phyloP scores from a whole-genome alignment of 2,797 vertebrate genomes.

The Diplodus puntazzo region DNA sequence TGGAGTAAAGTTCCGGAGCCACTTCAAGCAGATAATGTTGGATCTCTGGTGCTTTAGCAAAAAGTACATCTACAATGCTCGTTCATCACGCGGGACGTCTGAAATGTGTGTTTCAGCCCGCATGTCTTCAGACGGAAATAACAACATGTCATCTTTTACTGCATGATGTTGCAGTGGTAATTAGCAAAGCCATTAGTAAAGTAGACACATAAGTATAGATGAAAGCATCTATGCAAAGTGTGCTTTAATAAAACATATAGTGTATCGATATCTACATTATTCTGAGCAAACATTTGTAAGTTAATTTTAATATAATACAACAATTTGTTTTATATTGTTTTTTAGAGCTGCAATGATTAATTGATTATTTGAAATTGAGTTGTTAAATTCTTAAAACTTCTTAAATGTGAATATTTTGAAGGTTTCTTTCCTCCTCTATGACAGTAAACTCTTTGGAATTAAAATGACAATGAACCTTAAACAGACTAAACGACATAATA shows the following conservation, averaged over 20 bases:
- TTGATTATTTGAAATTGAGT: no score
- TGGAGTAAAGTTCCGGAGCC: slow-evolving; percentile 92
- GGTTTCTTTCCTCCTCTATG: no score
- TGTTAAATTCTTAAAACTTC: no score
- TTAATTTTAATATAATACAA: neutral
- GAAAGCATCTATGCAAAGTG: neutral
- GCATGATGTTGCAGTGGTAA: slow-evolving; percentile 67
- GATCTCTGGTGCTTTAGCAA: slow-evolving; percentile 88
- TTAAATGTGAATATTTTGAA: no score
- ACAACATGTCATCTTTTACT: slow-evolving; percentile 89
- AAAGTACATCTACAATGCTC: slow-evolving; percentile 72
- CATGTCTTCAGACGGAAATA: slow-evolving; percentile 77
- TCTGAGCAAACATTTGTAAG: neutral
- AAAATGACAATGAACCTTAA: no score
- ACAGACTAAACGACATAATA: no score
- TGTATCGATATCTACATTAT: neutral
- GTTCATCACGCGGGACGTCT: slow-evolving; percentile 78
- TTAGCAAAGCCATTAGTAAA: neutral
- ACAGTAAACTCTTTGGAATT: no score
- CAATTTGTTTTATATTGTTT: neutral
- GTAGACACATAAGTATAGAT: neutral
- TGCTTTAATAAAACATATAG: neutral
- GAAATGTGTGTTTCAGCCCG: slow-evolving; percentile 81
- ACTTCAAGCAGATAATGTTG: slow-evolving; percentile 88
- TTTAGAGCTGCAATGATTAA: no score